phyloP scores from a whole-genome alignment of 2,888 invertebrate genomes.

The Pseudococcus jackbeardsleyi region DNA sequence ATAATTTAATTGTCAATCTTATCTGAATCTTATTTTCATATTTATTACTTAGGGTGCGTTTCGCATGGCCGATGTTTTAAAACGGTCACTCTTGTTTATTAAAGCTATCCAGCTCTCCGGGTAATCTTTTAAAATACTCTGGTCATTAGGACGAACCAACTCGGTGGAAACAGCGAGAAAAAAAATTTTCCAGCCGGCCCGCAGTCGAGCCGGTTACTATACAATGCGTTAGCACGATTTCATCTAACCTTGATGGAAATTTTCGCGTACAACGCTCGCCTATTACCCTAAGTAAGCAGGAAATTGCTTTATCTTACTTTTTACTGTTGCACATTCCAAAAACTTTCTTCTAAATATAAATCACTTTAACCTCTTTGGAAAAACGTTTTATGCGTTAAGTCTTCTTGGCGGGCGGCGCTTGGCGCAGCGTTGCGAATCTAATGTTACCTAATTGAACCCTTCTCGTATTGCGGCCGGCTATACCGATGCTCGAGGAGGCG shows the following conservation, averaged over 20 bases:
- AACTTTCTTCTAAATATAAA: constrained; percentile 42
- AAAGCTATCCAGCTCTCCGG: not conserved
- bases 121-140: constrained; percentile 37
- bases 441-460: constrained; percentile 52
- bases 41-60: constrained; percentile 43
- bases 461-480: not conserved
- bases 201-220: not conserved
- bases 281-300: constrained; percentile 47
- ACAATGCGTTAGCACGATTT: constrained; percentile 19
- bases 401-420: not conserved
- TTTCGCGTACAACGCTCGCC: constrained; percentile 46
- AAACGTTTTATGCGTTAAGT: constrained; percentile 49
- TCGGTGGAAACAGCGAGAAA: not conserved
- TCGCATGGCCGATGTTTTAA: constrained; percentile 25
- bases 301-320: constrained; percentile 49
- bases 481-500: constrained; percentile 24
- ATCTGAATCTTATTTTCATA: constrained; percentile 43
- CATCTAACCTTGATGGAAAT: constrained; percentile 35
- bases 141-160: constrained; percentile 21
- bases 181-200: not conserved
- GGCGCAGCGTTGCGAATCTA: constrained; percentile 18
- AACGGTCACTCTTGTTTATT: constrained; percentile 47
- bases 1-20: constrained; percentile 47
- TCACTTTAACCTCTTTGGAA: constrained; percentile 50
- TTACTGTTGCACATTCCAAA: constrained; percentile 53